A percentile compares a stretch with the other conserved stretches of the same genome.
Evolutionary conservation across 2,888 invertebrate genomes (phyloP).

Genomic region (Nymphalis polychloros): DNA sequence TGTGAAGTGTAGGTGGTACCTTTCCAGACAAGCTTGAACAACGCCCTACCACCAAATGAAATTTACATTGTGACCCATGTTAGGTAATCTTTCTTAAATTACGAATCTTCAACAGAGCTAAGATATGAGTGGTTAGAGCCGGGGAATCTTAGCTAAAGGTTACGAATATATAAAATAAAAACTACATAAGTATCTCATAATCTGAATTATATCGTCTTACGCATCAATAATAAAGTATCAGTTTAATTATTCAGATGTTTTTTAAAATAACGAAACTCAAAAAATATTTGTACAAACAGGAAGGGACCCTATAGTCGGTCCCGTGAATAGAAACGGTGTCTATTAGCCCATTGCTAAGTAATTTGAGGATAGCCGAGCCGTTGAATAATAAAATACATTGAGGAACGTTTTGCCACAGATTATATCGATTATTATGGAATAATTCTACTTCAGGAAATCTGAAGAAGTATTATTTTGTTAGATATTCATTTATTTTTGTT

Average conservation of each 20-base stretch:
- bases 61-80: too few species aligned
- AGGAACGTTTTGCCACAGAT: background rate
- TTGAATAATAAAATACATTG: background rate
- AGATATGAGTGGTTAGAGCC: too few species aligned
- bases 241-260: too few species aligned
- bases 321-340: constrained; percentile 48
- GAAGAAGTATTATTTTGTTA: background rate
- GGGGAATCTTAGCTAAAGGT: too few species aligned
- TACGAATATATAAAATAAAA: too few species aligned
- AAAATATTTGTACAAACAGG: constrained; percentile 64
- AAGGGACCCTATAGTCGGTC: constrained; percentile 46
- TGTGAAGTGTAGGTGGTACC: too few species aligned
- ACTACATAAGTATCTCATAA: background rate
- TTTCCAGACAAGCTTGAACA: too few species aligned
- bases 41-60: too few species aligned
- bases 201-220: background rate
- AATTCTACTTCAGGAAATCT: background rate
- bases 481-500: too few species aligned
- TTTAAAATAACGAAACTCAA: constrained; percentile 38
- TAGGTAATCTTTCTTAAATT: too few species aligned
- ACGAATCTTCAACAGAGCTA: too few species aligned
- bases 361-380: constrained; percentile 48
- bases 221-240: constrained; percentile 5
- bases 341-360: constrained; percentile 58
- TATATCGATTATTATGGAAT: background rate